These are phyloP conservation scores for Oreochromis grahami DNA, from an alignment of 2,797 vertebrate species.

Conservation along the genomic window DNA sequence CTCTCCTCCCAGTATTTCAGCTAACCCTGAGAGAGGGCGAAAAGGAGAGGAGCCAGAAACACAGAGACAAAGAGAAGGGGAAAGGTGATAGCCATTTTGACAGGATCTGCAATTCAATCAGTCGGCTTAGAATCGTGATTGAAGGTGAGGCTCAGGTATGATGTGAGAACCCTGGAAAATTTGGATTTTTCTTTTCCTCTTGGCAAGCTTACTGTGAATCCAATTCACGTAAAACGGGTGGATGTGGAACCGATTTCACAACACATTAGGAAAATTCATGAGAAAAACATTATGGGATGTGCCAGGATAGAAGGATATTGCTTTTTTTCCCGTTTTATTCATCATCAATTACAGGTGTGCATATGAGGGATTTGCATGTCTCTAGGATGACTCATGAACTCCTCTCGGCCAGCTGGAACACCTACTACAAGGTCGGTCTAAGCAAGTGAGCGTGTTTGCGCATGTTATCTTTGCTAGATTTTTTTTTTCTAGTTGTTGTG, in stretches of 20 bases:
- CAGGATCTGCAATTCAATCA: constrained; percentile 44
- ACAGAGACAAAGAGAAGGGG: constrained; percentile 24
- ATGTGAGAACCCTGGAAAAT: constrained; percentile 7
- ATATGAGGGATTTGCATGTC: constrained; percentile 32
- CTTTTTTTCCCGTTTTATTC: constrained; percentile 24
- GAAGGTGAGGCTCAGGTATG: constrained; percentile 17
- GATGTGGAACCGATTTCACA: constrained; percentile 46
- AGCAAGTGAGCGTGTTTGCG: constrained; percentile 31
- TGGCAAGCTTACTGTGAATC: constrained; percentile 15
- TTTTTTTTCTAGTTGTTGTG: constrained; percentile 27
- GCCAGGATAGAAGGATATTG: constrained; percentile 16
- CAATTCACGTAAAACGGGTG: constrained; percentile 41
- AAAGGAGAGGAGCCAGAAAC: constrained; percentile 35
- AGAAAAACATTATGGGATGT: constrained; percentile 10
- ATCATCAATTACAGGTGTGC: constrained; percentile 54
- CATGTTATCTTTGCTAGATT: constrained; percentile 40
- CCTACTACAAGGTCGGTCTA: constrained; percentile 15
- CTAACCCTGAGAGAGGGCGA: constrained; percentile 46
- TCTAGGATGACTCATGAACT: constrained; percentile 50
- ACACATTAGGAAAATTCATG: constrained; percentile 42
- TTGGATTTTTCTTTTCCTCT: neutral
- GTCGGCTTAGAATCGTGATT: constrained; percentile 13
- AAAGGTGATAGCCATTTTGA: constrained; percentile 43
- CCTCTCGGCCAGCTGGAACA: constrained; percentile 34
- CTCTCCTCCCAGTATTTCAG: constrained; percentile 52